phyloP scores from a whole-genome alignment of 2,113 vertebrate species.

The Pygoscelis adeliae region DNA sequence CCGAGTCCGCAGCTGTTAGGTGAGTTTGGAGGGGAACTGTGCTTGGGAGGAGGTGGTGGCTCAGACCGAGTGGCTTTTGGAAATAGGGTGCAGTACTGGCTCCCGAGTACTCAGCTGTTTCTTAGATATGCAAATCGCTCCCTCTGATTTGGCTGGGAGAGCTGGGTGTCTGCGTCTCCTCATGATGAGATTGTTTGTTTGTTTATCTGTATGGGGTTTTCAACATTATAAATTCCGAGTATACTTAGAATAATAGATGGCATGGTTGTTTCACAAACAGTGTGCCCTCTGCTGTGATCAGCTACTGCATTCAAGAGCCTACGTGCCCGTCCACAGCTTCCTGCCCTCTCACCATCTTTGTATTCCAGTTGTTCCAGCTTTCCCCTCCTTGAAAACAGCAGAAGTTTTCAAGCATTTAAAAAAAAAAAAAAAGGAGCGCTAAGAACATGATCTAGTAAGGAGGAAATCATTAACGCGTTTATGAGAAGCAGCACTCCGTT shows the following conservation, averaged over 20 bases:
- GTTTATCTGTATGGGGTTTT: constrained; percentile 10
- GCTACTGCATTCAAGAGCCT: background rate
- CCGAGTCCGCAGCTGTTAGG: background rate
- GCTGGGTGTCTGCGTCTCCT: background rate
- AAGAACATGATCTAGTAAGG: background rate
- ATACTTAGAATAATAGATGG: constrained; percentile 37
- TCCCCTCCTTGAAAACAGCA: background rate
- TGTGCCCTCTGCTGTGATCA: constrained; percentile 7
- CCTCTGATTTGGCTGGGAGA: constrained; percentile 17
- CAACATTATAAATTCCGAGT: background rate
- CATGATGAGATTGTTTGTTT: constrained; percentile 37
- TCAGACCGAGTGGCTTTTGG: background rate
- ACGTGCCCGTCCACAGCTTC: background rate
- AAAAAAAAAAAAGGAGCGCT: background rate
- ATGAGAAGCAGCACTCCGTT: background rate
- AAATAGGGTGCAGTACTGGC: background rate
- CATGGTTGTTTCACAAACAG: background rate
- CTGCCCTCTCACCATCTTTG: background rate
- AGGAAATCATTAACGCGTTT: background rate
- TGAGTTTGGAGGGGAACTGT: background rate
- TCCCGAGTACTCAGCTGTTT: background rate
- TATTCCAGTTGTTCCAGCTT: background rate
- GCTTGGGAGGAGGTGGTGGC: background rate
- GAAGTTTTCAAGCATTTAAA: background rate
- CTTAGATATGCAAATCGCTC: constrained; percentile 32